Evolutionary conservation across 2,888 invertebrate genomes (phyloP).

Genomic region (Chaetogeoica ovagalla): DNA sequence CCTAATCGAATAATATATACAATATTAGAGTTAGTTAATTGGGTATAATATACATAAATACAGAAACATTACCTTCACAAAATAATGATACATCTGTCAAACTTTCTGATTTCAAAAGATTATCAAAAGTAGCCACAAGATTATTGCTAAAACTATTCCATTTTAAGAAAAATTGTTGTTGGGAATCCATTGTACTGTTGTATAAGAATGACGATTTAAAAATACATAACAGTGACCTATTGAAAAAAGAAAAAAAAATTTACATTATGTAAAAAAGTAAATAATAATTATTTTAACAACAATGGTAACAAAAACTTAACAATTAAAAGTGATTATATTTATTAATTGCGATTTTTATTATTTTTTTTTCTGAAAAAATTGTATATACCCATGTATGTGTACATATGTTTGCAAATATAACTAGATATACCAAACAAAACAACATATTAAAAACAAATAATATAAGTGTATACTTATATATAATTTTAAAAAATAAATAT

Average conservation of each 20-base stretch:
- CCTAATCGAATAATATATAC: slow-evolving; percentile 64
- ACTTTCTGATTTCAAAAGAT: slow-evolving; percentile 89
- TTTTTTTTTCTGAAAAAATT: too few species aligned
- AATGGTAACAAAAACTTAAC: too few species aligned
- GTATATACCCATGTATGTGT: too few species aligned
- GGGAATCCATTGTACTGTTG: slow-evolving; percentile 76
- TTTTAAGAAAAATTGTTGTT: slow-evolving; percentile 93
- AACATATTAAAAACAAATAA: too few species aligned
- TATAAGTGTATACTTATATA: too few species aligned
- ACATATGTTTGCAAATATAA: too few species aligned
- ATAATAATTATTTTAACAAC: neutral
- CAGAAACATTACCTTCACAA: slow-evolving; percentile 74
- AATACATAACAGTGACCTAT: slow-evolving; percentile 54
- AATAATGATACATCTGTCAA: slow-evolving; percentile 89
- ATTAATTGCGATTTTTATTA: too few species aligned
- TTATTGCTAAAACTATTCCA: slow-evolving; percentile 95
- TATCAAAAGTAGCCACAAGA: slow-evolving; percentile 88
- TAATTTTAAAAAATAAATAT: too few species aligned
- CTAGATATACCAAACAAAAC: too few species aligned
- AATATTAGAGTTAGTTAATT: neutral
- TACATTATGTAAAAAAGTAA: neutral
- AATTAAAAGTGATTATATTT: too few species aligned
- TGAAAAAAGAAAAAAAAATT: slow-evolving; percentile 25
- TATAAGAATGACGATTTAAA: slow-evolving; percentile 50
- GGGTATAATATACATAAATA: neutral